Evolutionary conservation across 2,113 vertebrate genomes (phyloP), one percentile per base, ranked within the genome.

Genomic region (Ornithorhynchus anatinus): DNA sequence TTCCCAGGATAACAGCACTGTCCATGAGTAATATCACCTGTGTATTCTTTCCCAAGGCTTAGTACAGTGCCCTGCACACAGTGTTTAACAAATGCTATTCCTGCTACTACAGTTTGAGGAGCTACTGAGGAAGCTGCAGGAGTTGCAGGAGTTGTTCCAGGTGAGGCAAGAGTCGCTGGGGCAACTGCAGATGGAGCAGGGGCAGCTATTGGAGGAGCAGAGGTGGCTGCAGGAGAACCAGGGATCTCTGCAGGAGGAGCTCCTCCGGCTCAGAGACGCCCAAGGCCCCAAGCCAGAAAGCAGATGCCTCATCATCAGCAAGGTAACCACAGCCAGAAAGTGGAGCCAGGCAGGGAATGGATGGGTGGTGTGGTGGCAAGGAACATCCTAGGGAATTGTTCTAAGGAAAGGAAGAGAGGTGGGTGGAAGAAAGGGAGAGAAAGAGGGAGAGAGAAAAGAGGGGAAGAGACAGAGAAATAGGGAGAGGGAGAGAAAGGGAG

Each of bases 171-270:
- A 73, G 59, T n/a, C n/a, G 58, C 69, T 85, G 50, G 75, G 27
- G 19, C 62, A 64, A 29, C 64, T 89, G 69, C 85, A 89, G 47
- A 59, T 62, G 69, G 81, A 87, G 39, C 87, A 86, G 71, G 75
- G 75, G 0, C 61, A 83, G 40, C 80, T 84, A 57, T 70, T 88
- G 63, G 81, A 88, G 58, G 64, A 80, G 1, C 78, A 82, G 83
- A 54, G 64, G 53, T 59, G 78, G 45, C 16, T 82, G 70, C 86
- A 88, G 53, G 86, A 88, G 78, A 83, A 85, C 48, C 86, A 88
- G 50, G 80, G 86, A 43, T 80, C 72, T 63, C 80, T 88, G 20
- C 85, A 87, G 14, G 85, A 89, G 7, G 85, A 89, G 61, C 61
- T 89, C 23, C 85, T 79, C 70, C 64, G 54, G 59, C 84, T 87